A percentile compares a stretch with the other conserved stretches of the same genome.
Evolutionary conservation across 2,888 invertebrate species (phyloP).

Genomic region (Lycia hirtaria): DNA sequence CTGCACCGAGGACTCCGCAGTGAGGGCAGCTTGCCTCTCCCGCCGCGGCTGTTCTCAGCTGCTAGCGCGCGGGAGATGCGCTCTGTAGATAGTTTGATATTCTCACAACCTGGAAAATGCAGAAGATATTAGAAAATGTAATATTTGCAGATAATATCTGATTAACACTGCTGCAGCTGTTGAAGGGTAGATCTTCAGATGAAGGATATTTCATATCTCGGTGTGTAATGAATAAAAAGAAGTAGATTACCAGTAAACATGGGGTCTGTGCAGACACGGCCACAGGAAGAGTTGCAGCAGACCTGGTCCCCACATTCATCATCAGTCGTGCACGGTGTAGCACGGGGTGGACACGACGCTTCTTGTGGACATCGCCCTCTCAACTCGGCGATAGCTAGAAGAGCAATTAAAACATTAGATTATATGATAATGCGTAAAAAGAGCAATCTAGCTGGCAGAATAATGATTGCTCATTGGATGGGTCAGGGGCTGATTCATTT

Average conservation of each 20-base stretch:
- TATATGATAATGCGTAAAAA: no score
- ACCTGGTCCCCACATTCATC: conserved; percentile 87
- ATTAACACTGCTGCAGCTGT: background rate
- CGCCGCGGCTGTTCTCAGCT: conserved; percentile 86
- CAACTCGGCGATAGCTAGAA: conserved; percentile 75
- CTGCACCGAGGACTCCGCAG: conserved; percentile 90
- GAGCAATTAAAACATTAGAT: conserved; percentile 17
- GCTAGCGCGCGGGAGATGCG: conserved; percentile 75
- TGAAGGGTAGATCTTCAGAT: background rate
- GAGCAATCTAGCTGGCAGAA: no score
- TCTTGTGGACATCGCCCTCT: conserved; percentile 76
- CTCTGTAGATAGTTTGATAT: conserved; percentile 74
- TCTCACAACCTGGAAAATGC: conserved; percentile 72
- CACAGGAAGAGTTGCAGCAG: conserved; percentile 89
- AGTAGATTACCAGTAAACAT: conserved; percentile 84
- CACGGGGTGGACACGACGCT: conserved; percentile 84
- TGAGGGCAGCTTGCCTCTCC: conserved; percentile 85
- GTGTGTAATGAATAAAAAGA: background rate
- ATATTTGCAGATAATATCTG: background rate
- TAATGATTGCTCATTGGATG: no score
- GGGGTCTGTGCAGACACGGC: conserved; percentile 86
- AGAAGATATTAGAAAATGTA: background rate
- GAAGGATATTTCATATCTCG: background rate
- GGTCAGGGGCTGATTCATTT: no score
- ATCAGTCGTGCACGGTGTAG: conserved; percentile 85